Evolutionary conservation across 2,797 vertebrate species (phyloP), one percentile per base, ranked within the genome.

Genomic region (Myoxocephalus aenaeus): DNA sequence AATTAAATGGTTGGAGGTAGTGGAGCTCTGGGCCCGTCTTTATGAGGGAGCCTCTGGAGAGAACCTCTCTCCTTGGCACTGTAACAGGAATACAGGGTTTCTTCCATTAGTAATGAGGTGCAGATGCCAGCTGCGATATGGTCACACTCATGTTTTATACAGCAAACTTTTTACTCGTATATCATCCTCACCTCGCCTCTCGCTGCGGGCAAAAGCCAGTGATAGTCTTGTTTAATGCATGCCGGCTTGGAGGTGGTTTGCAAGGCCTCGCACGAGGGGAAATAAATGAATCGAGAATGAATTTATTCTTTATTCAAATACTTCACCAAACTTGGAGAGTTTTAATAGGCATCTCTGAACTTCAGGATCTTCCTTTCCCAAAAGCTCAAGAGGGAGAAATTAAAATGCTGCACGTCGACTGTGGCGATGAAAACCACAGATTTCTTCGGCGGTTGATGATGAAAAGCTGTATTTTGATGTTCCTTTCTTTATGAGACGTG

Each of bases 101-200:
- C 82, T 77, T 94, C 81, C 93, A 93, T 94, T 86, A 93, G 84
- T 90, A 85, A 93, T 93, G 90, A 92, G 90, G 71, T 83, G 57
- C 79, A 82, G 86, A 86, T 87, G 82, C 79, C 89, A 89, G 90
- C 90, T 92, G 91, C 51, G 84, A 90, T 84, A 86, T 87, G 87
- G 82, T 78, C 81, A 56, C 86, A 8, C 89, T 92, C 82, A 87
- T 92, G 86, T 91, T 90, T 93, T 87, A 92, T 86, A 90, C 86
- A 90, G 63, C 80, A 84, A 88, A 82, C 66, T 78, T 89, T 73
- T 87, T 65, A 65, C 76, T 87, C 34, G 5, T 50, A 75, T 83
- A 84, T 89, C 75, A 75, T 77, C 67, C 74, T 82, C 83, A 46
- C 73, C 67, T 69, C 40, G 67, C 73, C 44, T 75, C 67, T 58